Evolutionary conservation across 2,888 invertebrate genomes (phyloP).

Genomic region (Anthrax anthrax): DNA sequence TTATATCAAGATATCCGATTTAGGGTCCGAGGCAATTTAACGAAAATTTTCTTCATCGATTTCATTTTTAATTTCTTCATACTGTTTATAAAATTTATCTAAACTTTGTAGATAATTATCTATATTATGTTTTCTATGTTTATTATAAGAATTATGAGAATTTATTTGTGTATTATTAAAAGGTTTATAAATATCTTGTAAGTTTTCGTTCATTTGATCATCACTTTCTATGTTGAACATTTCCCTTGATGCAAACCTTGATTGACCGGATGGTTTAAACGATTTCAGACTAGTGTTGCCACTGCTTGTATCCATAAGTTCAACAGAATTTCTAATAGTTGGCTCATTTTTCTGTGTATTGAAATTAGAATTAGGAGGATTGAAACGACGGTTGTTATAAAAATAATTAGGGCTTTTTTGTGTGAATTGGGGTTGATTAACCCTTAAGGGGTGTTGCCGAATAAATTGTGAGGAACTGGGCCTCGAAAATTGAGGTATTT

Average conservation of each 20-base stretch:
- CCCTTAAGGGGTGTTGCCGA: no score
- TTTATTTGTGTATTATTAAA: neutral
- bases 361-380: no score
- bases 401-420: no score
- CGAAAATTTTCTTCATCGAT: neutral
- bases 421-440: no score
- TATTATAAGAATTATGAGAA: neutral
- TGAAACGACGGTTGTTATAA: no score
- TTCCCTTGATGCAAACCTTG: neutral
- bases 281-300: neutral
- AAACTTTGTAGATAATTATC: neutral
- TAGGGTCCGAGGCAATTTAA: neutral
- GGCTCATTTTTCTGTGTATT: no score
- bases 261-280: neutral
- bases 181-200: neutral
- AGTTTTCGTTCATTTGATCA: neutral
- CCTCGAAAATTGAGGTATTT: no score
- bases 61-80: neutral
- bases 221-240: neutral
- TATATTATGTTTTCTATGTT: neutral
- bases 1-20: slow-evolving; percentile 1
- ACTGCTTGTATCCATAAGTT: neutral
- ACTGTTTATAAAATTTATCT: neutral
- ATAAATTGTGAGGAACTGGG: no score
- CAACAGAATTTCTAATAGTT: no score